Percentiles rank a stretch among this genome's conserved stretches.
Conservation (phyloP, 1,140 invertebrate species). For the Episyrphus balteatus region DNA sequence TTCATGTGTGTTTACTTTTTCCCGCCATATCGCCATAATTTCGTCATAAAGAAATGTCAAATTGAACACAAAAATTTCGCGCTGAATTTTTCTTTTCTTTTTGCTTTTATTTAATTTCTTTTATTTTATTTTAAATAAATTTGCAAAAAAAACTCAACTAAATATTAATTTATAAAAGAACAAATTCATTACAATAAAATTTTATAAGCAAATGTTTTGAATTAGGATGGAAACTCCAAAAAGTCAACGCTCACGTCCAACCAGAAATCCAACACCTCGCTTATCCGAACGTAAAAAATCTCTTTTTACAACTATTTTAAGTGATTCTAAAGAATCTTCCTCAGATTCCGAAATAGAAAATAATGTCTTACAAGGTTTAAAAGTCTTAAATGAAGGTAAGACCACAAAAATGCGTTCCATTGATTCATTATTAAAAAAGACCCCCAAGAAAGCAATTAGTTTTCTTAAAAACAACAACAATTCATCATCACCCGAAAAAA, state of each 20-base stretch:
- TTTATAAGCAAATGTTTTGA: no score
- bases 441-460: not conserved
- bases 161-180: no score
- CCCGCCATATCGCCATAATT: no score
- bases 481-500: not conserved
- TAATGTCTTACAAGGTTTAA: slow-evolving; percentile 17
- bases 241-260: slow-evolving; percentile 9
- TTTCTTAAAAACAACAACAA: not conserved
- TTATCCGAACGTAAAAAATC: slow-evolving; percentile 26
- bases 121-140: no score
- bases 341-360: slow-evolving; percentile 16
- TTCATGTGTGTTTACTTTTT: no score
- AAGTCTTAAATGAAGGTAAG: slow-evolving; percentile 5
- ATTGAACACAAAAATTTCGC: no score
- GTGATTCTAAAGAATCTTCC: slow-evolving; percentile 8
- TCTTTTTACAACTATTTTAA: slow-evolving; percentile 10
- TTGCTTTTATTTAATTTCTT: no score
- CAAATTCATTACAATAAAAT: no score
- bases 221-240: slow-evolving; percentile 24
- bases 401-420: slow-evolving; percentile 1
- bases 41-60: no score
- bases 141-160: no score
- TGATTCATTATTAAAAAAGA: slow-evolving; percentile 1
- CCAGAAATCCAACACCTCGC: slow-evolving; percentile 18
- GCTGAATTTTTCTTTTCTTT: no score